Evolutionary conservation across 2,888 invertebrate genomes (phyloP).

Genomic region (Tetranychus truncatus): DNA sequence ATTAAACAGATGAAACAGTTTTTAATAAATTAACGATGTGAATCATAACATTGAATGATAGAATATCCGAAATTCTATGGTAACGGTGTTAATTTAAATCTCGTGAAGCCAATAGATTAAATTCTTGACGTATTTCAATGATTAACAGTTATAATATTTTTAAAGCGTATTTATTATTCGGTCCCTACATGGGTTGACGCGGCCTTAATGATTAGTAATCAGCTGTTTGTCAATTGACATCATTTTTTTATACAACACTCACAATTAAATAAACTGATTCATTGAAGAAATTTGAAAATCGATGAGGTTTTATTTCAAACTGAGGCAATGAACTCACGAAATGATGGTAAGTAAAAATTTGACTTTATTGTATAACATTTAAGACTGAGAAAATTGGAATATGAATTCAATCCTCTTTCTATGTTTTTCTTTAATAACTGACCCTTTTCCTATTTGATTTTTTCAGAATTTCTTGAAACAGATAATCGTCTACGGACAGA

Average conservation of each 20-base stretch:
- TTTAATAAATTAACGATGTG: too few relatives aligned
- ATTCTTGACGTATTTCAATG: too few relatives aligned
- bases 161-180: neutral
- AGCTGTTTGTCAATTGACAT: neutral
- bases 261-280: neutral
- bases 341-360: neutral
- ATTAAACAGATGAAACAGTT: too few relatives aligned
- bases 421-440: neutral
- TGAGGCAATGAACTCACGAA: neutral
- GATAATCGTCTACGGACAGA: slow-evolving; percentile 19
- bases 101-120: too few relatives aligned
- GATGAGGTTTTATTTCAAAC: neutral
- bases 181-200: neutral
- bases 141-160: neutral
- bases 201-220: neutral
- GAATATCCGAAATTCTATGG: too few relatives aligned
- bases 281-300: too few relatives aligned
- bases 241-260: neutral
- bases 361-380: neutral
- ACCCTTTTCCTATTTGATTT: neutral
- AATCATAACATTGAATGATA: too few relatives aligned
- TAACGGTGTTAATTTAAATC: too few relatives aligned
- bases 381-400: neutral
- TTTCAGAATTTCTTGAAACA: slow-evolving; percentile 14
- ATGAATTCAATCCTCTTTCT: neutral